These are phyloP conservation scores for Euwallacea fornicatus DNA, from an alignment of 1,140 invertebrate genomes.

Conservation along the genomic window DNA sequence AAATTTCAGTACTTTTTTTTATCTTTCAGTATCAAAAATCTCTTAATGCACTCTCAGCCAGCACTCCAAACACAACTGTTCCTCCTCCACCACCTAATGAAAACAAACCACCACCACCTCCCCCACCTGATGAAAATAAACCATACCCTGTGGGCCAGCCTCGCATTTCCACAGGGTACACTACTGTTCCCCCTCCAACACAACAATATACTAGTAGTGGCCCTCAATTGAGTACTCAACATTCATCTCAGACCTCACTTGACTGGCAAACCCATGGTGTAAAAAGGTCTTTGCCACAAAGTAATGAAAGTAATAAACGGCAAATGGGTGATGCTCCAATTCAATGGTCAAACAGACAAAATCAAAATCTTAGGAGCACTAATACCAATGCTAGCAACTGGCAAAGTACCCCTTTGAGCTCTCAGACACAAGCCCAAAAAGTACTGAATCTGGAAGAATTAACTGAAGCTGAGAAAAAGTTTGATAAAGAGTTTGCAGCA, in stretches of 20 bases:
- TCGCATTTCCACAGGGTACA: slow-evolving; percentile 24
- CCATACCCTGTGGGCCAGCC: not conserved
- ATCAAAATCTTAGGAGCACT: not conserved
- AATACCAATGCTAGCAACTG: not conserved
- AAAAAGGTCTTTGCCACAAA: slow-evolving; percentile 32
- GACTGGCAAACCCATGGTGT: slow-evolving; percentile 25
- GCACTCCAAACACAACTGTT: slow-evolving; percentile 46
- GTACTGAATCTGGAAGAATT: slow-evolving; percentile 45
- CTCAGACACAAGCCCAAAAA: slow-evolving; percentile 32
- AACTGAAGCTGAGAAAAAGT: slow-evolving; percentile 73
- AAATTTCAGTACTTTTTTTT: not conserved
- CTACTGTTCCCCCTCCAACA: slow-evolving; percentile 31
- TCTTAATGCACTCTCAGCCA: slow-evolving; percentile 49
- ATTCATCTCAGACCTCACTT: not conserved
- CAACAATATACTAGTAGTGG: slow-evolving; percentile 25
- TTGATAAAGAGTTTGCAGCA: slow-evolving; percentile 79
- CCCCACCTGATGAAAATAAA: slow-evolving; percentile 35
- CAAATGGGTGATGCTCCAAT: slow-evolving; percentile 33
- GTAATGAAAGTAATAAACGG: slow-evolving; percentile 26
- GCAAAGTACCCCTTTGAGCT: slow-evolving; percentile 26
- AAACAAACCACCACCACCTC: slow-evolving; percentile 57
- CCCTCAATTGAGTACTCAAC: slow-evolving; percentile 9
- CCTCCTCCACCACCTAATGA: slow-evolving; percentile 57
- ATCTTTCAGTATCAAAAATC: slow-evolving; percentile 52
- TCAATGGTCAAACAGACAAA: slow-evolving; percentile 23